Evolutionary conservation across 2,113 vertebrate genomes (phyloP), one percentile per base, ranked within the genome.

Genomic region (Capreolus pygargus): DNA sequence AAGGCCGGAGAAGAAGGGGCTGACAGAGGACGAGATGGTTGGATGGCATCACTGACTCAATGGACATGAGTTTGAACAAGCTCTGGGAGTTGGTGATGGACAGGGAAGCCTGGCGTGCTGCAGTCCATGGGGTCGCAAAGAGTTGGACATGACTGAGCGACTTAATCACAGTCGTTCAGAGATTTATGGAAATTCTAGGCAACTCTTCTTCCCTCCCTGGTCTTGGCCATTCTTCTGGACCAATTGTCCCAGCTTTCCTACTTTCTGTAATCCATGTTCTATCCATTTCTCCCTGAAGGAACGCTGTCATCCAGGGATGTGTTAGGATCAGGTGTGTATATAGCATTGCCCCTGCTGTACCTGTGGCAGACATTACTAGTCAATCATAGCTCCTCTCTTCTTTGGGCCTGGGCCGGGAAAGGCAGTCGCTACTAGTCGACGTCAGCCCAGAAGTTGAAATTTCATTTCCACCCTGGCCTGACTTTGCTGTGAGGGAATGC

Each of bases 321-420:
- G 0, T 10, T 5, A 1, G 45, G 54, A 50, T 43, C 1, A 0
- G 82, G 21, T 0, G 0, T 15, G 1, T 33, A 13, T 0, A 1
- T 0, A 23, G 36, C 45, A 0, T 0, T 0, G 11, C 43, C 60
- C 14, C 13, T n/a, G 28, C 70, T 14, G 25, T 5, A 1, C 57
- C 64, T 1, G 0, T 1, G 52, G 57, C 94, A 93, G 94, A 45
- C 95, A 74, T 93, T 28, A 27, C 94, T 70, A 43, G 93, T 27
- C 7, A 11, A 50, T 89, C 27, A 1, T 28, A 23, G 92, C 43
- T 4, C 23, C 27, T 43, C 16, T 79, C 30, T 39, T 21, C 47
- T 67, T 54, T 36, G 54, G 52, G 23, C 15, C 55, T 23, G 79
- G 54, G 19, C 19, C 0, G 2, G 7, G 60, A 25, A 36, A 55